phyloP scores from a whole-genome alignment of 2,888 invertebrate species.

The Alsophila aescularia region DNA sequence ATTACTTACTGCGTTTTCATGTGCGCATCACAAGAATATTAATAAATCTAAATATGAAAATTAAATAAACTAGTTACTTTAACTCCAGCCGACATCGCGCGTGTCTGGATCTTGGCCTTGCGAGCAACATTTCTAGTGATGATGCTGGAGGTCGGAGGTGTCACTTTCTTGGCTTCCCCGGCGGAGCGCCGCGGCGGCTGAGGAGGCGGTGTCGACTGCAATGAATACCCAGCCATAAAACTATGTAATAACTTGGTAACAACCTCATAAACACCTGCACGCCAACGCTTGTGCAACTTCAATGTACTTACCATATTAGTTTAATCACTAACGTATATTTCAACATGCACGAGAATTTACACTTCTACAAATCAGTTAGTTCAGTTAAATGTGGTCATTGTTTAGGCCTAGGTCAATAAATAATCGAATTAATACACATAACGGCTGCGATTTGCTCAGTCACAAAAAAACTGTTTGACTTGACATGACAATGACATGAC shows the following conservation, averaged over 20 bases:
- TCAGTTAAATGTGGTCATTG: slow-evolving; percentile 10
- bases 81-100: slow-evolving; percentile 83
- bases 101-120: slow-evolving; percentile 86
- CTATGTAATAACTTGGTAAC: neutral
- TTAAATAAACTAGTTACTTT: slow-evolving; percentile 56
- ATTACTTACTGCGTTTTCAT: too few relatives aligned
- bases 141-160: slow-evolving; percentile 72
- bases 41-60: neutral
- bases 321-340: slow-evolving; percentile 5
- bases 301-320: slow-evolving; percentile 19
- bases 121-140: slow-evolving; percentile 86
- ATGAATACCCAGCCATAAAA: slow-evolving; percentile 22
- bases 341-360: slow-evolving; percentile 11
- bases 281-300: neutral
- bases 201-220: slow-evolving; percentile 67
- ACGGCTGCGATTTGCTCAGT: neutral
- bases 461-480: neutral
- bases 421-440: slow-evolving; percentile 37
- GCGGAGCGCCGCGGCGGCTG: slow-evolving; percentile 59
- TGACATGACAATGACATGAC: neutral
- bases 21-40: too few relatives aligned
- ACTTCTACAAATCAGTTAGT: neutral
- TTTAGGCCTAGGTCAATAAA: slow-evolving; percentile 11
- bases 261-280: slow-evolving; percentile 1
- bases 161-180: slow-evolving; percentile 64